Percentiles rank a stretch among this genome's conserved stretches.
Conservation (phyloP, 1,140 invertebrate species). For the Battus philenor region DNA sequence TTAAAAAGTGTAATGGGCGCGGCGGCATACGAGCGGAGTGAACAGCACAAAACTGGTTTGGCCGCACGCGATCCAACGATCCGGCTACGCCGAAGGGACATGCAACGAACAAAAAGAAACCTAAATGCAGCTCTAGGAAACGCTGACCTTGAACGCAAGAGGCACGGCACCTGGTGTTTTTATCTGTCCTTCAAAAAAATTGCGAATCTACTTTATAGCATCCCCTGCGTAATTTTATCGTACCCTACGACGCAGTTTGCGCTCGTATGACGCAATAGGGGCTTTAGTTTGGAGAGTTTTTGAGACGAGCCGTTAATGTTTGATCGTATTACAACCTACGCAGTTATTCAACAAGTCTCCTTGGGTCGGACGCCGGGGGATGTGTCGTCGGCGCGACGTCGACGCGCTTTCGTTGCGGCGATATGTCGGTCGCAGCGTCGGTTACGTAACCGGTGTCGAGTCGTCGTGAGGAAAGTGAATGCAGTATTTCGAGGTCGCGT, state of each 20-base stretch:
- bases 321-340: neutral
- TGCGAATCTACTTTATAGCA: constrained; percentile 55
- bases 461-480: constrained; percentile 72
- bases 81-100: constrained; percentile 55
- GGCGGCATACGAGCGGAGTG: constrained; percentile 33
- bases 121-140: constrained; percentile 74
- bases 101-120: constrained; percentile 72
- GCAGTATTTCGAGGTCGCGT: constrained; percentile 72
- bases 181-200: constrained; percentile 66
- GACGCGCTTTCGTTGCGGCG: constrained; percentile 36
- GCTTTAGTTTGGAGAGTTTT: neutral
- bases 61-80: constrained; percentile 68
- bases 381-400: constrained; percentile 22
- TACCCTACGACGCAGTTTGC: constrained; percentile 8
- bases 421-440: constrained; percentile 60
- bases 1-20: constrained; percentile 46
- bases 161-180: constrained; percentile 71
- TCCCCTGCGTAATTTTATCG: constrained; percentile 21
- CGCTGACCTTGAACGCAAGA: constrained; percentile 68
- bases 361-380: neutral
- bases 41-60: constrained; percentile 66
- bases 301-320: neutral
- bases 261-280: constrained; percentile 9
- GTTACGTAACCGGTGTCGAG: constrained; percentile 69
- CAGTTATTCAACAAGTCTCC: neutral